Conservation (phyloP, 2,113 vertebrate species). For the Rhea americana region DNA sequence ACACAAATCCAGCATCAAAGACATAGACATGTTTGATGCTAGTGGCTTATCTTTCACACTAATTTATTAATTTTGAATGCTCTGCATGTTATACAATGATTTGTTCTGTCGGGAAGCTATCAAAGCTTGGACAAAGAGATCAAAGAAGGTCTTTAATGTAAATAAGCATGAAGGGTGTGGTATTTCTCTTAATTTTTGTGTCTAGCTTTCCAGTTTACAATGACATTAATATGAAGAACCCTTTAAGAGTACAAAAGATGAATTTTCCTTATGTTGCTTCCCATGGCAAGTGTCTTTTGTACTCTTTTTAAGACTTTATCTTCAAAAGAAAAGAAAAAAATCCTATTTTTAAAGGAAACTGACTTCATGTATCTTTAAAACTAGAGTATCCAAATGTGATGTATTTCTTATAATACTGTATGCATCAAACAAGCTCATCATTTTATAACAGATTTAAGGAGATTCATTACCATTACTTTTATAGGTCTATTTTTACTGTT, state of each 20-base stretch:
- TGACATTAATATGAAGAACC: not conserved
- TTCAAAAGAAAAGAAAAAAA: slow-evolving; percentile 3
- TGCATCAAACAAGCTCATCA: not conserved
- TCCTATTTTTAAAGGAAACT: not conserved
- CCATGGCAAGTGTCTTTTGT: not conserved
- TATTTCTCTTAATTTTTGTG: slow-evolving; percentile 1
- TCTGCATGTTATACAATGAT: not conserved
- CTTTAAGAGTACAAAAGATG: not conserved
- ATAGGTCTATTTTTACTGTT: not conserved
- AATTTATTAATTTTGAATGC: slow-evolving; percentile 60
- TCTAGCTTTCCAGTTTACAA: not conserved
- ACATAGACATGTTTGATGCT: slow-evolving; percentile 24
- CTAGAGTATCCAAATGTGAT: not conserved
- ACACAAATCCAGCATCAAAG: slow-evolving; percentile 61
- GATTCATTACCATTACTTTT: not conserved
- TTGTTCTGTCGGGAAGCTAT: slow-evolving; percentile 24
- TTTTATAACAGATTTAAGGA: not conserved
- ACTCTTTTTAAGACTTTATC: not conserved
- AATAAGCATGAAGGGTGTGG: not conserved
- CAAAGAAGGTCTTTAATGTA: slow-evolving; percentile 37
- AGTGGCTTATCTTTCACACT: slow-evolving; percentile 47
- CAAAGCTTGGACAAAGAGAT: slow-evolving; percentile 35
- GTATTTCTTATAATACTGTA: not conserved
- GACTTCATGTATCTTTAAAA: not conserved
- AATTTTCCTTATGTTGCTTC: not conserved